Base-by-base conservation (phyloP, 2,888 invertebrate genomes). In the Sesia apiformis region DNA sequence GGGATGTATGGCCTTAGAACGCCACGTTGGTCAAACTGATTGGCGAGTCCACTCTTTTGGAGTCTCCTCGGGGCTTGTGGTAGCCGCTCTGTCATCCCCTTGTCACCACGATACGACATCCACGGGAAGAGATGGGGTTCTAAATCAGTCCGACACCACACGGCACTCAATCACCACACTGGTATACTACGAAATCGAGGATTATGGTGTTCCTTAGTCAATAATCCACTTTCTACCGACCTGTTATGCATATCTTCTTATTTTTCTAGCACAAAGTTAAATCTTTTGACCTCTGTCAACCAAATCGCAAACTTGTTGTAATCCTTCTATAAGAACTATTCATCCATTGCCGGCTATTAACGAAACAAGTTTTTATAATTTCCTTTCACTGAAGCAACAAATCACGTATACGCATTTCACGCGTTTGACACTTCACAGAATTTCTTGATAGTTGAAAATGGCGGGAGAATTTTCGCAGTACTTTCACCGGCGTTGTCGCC, bases 401-500 rank as follows among this genome's bases (percentile, higher is more conserved):
- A 41, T 52, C 57, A 40, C 62, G 63, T 58, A 64, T 66, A 49
- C 49, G 8, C 23, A 49, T 59, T 64, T 58, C 56, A 57, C 64
- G 61, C 63, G 58, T 62, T 66, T 71, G 70, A 67, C 69, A 68
- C 60, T 64, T 63, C 62, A 62, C 61, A 57, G 63, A 59, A 62
- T 62, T 70, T 72, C 23, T 68, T 78, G 74, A 74, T 75, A 76
- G 70, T 69, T 72, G 59, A 67, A 59, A 62, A 61, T 61, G 61
- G 43, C 55, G 41, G 61, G 60, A 72, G 70, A 74, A 69, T 67
- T 66, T 62, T 50, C 62, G 63, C 64, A 64, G 64, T 65, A 79
- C 84, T 85, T 85, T 84, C 84, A 76, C 85, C 70, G 52, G 71
- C 70, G 69, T 67, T 70, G 72, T 76, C 69, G 66, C 60, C 64